These are phyloP conservation scores for Diplodus puntazzo DNA, from an alignment of 2,797 vertebrate genomes.

Conservation along the genomic window DNA sequence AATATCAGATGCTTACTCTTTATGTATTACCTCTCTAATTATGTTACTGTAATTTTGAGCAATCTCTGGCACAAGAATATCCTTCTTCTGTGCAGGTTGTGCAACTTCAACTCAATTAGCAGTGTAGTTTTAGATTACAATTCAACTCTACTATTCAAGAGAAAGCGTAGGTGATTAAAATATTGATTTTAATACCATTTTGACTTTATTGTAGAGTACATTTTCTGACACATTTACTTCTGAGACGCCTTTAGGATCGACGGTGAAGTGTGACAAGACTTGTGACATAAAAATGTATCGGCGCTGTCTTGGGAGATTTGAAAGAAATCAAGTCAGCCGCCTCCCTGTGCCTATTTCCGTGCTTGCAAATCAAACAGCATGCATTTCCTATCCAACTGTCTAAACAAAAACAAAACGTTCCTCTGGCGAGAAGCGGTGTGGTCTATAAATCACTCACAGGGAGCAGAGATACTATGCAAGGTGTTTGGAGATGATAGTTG, in stretches of 20 bases:
- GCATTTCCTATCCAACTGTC: constrained; percentile 56
- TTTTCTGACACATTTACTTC: constrained; percentile 30
- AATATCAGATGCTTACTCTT: too few relatives aligned
- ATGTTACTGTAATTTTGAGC: too few relatives aligned
- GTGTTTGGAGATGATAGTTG: constrained; percentile 83
- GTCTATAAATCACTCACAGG: constrained; percentile 79
- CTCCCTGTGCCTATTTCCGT: constrained; percentile 24
- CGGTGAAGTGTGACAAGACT: constrained; percentile 27
- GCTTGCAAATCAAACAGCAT: constrained; percentile 56
- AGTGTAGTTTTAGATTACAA: background rate
- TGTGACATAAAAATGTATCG: constrained; percentile 47
- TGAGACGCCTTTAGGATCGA: constrained; percentile 16
- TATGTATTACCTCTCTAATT: too few relatives aligned
- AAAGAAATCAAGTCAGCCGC: constrained; percentile 21
- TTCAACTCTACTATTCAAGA: constrained; percentile 14
- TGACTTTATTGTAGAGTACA: constrained; percentile 2
- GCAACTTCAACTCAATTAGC: constrained; percentile 1
- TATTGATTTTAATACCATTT: constrained; percentile 30
- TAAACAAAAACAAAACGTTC: constrained; percentile 68
- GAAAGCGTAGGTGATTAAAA: constrained; percentile 26
- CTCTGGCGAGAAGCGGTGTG: constrained; percentile 38
- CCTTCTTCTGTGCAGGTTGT: background rate
- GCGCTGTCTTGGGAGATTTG: constrained; percentile 29
- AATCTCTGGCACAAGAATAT: too few relatives aligned
- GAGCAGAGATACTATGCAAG: constrained; percentile 75